These are phyloP conservation scores for Spilosoma lubricipeda DNA, from an alignment of 2,888 invertebrate genomes.

Conservation along the genomic window DNA sequence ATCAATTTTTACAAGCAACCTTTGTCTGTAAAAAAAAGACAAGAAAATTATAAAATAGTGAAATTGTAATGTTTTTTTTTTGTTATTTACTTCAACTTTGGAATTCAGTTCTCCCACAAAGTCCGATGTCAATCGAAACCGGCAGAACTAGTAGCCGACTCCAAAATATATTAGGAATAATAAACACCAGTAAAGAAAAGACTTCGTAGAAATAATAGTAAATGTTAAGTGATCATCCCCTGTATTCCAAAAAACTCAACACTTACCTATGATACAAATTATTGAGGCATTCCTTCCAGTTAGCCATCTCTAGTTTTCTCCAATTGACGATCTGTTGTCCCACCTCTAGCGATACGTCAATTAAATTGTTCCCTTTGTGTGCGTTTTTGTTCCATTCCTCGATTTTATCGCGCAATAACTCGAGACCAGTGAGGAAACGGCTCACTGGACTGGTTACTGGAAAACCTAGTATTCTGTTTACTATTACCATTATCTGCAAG, in stretches of 20 bases:
- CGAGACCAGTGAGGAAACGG: slow-evolving; percentile 95
- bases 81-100: not conserved
- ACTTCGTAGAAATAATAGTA: not conserved
- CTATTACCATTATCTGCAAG: slow-evolving; percentile 88
- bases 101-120: too few species aligned
- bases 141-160: too few species aligned
- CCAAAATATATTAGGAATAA: too few species aligned
- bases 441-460: slow-evolving; percentile 93
- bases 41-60: not conserved
- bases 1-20: too few species aligned
- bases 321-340: slow-evolving; percentile 95
- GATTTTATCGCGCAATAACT: slow-evolving; percentile 93
- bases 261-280: slow-evolving; percentile 87
- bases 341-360: slow-evolving; percentile 89
- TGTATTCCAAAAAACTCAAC: not conserved
- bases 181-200: too few species aligned
- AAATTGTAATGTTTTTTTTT: not conserved
- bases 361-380: slow-evolving; percentile 93
- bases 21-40: too few species aligned
- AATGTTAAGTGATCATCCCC: not conserved
- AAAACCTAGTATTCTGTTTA: slow-evolving; percentile 89
- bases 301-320: slow-evolving; percentile 95
- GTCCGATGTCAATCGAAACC: too few species aligned
- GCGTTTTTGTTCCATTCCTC: slow-evolving; percentile 98
- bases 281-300: slow-evolving; percentile 94